Evolutionary conservation across 2,888 invertebrate species (phyloP).

Genomic region (Epsilonema sp.): DNA sequence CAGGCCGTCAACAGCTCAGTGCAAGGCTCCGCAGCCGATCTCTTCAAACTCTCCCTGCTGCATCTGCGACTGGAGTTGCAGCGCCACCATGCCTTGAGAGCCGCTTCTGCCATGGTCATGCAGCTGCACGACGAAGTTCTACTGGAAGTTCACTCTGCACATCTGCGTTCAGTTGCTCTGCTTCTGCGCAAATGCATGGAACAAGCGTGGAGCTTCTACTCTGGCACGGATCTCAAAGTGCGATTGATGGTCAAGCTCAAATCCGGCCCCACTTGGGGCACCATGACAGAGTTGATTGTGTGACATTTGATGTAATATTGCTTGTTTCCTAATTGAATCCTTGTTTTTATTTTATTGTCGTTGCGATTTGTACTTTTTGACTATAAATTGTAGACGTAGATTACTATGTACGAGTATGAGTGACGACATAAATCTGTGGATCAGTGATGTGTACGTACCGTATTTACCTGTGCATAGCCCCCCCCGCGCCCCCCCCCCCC

Average conservation of each 20-base stretch:
- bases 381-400: no score
- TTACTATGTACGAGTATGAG: no score
- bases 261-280: not conserved
- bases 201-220: not conserved
- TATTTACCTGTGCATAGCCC: no score
- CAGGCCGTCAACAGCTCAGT: conserved; percentile 86
- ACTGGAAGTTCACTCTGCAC: conserved; percentile 53
- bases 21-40: conserved; percentile 89
- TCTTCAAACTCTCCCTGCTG: conserved; percentile 74
- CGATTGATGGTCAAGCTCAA: not conserved
- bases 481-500: no score
- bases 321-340: no score
- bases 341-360: no score
- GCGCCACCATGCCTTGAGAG: not conserved
- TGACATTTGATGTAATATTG: no score
- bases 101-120: conserved; percentile 42
- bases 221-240: not conserved
- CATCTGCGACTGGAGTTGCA: conserved; percentile 24
- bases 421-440: no score
- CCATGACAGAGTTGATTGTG: not conserved
- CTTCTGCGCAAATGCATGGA: conserved; percentile 5
- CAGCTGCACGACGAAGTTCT: conserved; percentile 91
- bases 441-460: no score
- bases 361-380: no score
- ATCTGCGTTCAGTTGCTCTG: conserved; percentile 24